Evolutionary conservation across 2,888 invertebrate genomes (phyloP), one percentile per base, ranked within the genome.

Genomic region (Melanophora roralis): DNA sequence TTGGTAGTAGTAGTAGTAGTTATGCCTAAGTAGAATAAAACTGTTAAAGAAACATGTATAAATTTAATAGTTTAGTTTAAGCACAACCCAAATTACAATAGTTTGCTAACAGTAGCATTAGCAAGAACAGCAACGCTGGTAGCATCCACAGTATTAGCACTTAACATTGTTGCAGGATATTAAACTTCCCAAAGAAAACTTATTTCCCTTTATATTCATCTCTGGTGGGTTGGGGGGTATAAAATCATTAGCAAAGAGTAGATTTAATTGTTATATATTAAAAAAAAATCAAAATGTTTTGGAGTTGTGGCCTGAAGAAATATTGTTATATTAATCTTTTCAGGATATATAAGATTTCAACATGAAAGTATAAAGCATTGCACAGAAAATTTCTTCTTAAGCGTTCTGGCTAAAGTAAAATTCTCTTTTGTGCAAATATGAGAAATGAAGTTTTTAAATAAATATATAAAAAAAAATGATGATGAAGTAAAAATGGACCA

Each of bases 81-180:
- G 23, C 36, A 34, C 12, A 75, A 68, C 60, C 62, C 21, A 21
- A 43, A 59, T 34, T 60, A 43, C 36, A 38, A 45, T 55, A 53
- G 60, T 71, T 72, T 53, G 16, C 16, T 43, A 16, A 34, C 21
- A 53, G 43, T 14, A 53, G 21, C 36, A 36, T 59, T n/a, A 51
- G 21, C 36, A 36, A 47, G 9, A 51, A 51, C 14, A 60, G 43
- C 23, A 32, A 19, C 32, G 34, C n/a, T 34, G n/a, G 53, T 36
- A 55, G 45, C 43, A 45, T 43, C 21, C 38, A 14, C n/a, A 60
- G 47, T 21, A 23, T 69, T 47, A 62, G 32, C 23, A 21, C 27
- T 62, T 21, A 16, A 62, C 62, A 68, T 60, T 53, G 75, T 60
- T 75, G 51, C 60, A 60, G 53, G 38, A 68, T 60, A 74, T 74